Conservation (phyloP, 2,797 vertebrate species). For the Catharus ustulatus region DNA sequence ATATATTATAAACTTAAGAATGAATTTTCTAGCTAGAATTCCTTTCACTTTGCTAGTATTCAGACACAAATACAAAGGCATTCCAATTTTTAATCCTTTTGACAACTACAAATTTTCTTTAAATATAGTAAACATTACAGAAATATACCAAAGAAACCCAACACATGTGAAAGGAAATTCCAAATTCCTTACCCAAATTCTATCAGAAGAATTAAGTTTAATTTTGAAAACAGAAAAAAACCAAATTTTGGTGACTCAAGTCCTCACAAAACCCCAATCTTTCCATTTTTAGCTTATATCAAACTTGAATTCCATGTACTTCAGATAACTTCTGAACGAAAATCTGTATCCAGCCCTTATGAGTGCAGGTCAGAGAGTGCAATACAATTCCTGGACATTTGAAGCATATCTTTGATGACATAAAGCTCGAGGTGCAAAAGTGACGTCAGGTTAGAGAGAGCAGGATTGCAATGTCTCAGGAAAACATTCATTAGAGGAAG, state of each 20-base stretch:
- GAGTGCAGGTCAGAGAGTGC: not conserved
- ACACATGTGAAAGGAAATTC: not conserved
- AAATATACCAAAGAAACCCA: not conserved
- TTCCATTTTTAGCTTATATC: not conserved
- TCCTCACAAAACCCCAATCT: not conserved
- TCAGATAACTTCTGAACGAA: not conserved
- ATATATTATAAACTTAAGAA: not conserved
- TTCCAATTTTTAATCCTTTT: not conserved
- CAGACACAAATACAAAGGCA: not conserved
- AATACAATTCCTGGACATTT: not conserved
- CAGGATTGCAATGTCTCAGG: not conserved
- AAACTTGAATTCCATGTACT: not conserved
- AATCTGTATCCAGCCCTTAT: not conserved
- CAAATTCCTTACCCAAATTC: not conserved
- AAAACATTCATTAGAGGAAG: rapidly evolving
- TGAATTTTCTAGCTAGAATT: not conserved
- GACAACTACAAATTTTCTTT: not conserved
- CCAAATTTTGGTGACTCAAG: not conserved
- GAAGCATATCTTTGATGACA: not conserved
- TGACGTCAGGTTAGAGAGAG: not conserved
- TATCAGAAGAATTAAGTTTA: not conserved
- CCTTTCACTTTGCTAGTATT: not conserved
- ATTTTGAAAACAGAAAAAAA: not conserved
- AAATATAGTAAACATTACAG: not conserved
- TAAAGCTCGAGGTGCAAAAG: not conserved